Percentiles rank a stretch among this genome's conserved stretches.
Evolutionary conservation across 2,888 invertebrate genomes (phyloP).

Genomic region (Venusia cambrica): DNA sequence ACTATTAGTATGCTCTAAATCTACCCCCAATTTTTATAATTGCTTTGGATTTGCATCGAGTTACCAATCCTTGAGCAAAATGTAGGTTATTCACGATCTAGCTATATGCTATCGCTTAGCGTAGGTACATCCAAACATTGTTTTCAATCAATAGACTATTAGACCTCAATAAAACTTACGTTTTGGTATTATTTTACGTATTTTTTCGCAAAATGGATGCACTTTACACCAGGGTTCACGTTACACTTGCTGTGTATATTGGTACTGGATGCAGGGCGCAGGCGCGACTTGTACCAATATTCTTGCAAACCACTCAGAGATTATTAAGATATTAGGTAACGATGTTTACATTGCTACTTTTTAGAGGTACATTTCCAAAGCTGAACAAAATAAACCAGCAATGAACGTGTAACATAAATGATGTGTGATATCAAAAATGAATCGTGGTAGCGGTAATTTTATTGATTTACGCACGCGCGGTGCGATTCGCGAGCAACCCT

Average conservation of each 20-base stretch:
- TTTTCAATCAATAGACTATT: slow-evolving; percentile 1
- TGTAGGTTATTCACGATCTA: too few relatives aligned
- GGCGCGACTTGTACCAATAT: slow-evolving; percentile 51
- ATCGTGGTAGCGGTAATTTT: slow-evolving; percentile 41
- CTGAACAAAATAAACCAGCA: slow-evolving; percentile 30
- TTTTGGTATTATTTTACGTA: slow-evolving; percentile 42
- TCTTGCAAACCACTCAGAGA: slow-evolving; percentile 37
- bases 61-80: too few relatives aligned
- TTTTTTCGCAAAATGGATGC: slow-evolving; percentile 58
- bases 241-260: slow-evolving; percentile 66
- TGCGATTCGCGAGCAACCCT: slow-evolving; percentile 53
- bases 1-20: too few relatives aligned
- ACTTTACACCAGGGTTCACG: slow-evolving; percentile 56
- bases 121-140: too few relatives aligned
- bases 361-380: not conserved
- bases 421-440: slow-evolving; percentile 13
- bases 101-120: too few relatives aligned
- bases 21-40: too few relatives aligned
- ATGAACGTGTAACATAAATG: slow-evolving; percentile 32
- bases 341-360: slow-evolving; percentile 39
- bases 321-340: not conserved
- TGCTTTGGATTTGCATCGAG: too few relatives aligned
- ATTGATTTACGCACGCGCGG: slow-evolving; percentile 76
- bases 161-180: slow-evolving; percentile 48
- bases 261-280: slow-evolving; percentile 71